Percentiles rank a stretch among this genome's conserved stretches.
Evolutionary conservation across 2,113 vertebrate genomes (phyloP).

Genomic region (Archilochus colubris): DNA sequence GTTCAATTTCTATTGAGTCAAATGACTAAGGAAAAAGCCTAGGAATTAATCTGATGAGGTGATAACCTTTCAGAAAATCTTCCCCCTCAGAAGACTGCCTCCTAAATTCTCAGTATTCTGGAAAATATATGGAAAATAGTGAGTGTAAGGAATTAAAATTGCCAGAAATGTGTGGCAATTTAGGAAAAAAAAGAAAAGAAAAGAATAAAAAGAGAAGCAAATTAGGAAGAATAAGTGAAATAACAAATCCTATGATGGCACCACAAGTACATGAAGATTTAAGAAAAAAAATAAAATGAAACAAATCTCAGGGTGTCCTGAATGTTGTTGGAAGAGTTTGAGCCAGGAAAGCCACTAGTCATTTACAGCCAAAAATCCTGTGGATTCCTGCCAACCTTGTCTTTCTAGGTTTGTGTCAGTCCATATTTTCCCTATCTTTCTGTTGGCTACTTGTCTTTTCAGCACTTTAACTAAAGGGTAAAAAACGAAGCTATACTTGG

Average conservation of each 20-base stretch:
- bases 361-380: not conserved
- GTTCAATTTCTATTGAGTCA: not conserved
- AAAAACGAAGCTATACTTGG: not conserved
- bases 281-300: not conserved
- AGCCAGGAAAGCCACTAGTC: not conserved
- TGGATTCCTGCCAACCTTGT: not conserved
- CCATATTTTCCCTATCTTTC: not conserved
- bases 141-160: not conserved
- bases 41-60: not conserved
- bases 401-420: constrained; percentile 39
- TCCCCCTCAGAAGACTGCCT: not conserved
- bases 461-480: not conserved
- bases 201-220: not conserved
- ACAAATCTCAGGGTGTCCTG: not conserved
- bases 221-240: not conserved
- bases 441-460: constrained; percentile 1
- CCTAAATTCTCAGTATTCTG: not conserved
- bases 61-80: not conserved
- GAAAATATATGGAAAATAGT: not conserved
- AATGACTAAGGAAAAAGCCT: not conserved
- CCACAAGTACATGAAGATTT: not conserved
- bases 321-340: not conserved
- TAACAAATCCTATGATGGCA: not conserved
- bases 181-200: not conserved
- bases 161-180: not conserved